phyloP scores from a whole-genome alignment of 2,888 invertebrate species.

The Chloroclystis v-ata region DNA sequence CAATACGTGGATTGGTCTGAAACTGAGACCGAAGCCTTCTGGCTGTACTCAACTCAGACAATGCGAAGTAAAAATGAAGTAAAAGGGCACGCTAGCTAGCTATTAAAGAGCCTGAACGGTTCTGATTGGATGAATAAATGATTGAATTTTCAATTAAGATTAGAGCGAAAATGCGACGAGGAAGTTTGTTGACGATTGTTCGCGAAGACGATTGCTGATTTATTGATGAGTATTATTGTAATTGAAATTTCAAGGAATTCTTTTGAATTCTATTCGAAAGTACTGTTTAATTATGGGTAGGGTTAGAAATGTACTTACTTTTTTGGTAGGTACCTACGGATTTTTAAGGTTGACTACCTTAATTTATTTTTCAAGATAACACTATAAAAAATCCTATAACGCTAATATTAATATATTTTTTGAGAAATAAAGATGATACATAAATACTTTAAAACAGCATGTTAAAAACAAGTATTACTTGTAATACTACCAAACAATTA shows the following conservation, averaged over 20 bases:
- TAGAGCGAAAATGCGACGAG: slow-evolving; percentile 48
- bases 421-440: too few relatives aligned
- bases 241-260: slow-evolving; percentile 16
- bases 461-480: too few relatives aligned
- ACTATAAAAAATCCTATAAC: too few relatives aligned
- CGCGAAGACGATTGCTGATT: slow-evolving; percentile 38
- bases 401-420: too few relatives aligned
- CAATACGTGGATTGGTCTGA: not conserved
- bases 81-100: slow-evolving; percentile 57
- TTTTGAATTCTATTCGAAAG: not conserved
- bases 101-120: slow-evolving; percentile 67
- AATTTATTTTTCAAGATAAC: too few relatives aligned
- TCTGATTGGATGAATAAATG: slow-evolving; percentile 71
- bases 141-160: slow-evolving; percentile 76
- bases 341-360: too few relatives aligned
- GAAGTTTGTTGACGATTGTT: slow-evolving; percentile 65
- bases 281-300: not conserved
- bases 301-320: too few relatives aligned
- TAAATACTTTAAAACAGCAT: too few relatives aligned
- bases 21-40: not conserved
- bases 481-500: too few relatives aligned
- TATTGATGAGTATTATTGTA: slow-evolving; percentile 32
- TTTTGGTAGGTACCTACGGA: too few relatives aligned
- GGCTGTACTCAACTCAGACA: slow-evolving; percentile 27
- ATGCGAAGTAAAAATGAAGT: slow-evolving; percentile 57